Evolutionary conservation across 2,113 vertebrate genomes (phyloP).

Genomic region (Semnopithecus entellus): DNA sequence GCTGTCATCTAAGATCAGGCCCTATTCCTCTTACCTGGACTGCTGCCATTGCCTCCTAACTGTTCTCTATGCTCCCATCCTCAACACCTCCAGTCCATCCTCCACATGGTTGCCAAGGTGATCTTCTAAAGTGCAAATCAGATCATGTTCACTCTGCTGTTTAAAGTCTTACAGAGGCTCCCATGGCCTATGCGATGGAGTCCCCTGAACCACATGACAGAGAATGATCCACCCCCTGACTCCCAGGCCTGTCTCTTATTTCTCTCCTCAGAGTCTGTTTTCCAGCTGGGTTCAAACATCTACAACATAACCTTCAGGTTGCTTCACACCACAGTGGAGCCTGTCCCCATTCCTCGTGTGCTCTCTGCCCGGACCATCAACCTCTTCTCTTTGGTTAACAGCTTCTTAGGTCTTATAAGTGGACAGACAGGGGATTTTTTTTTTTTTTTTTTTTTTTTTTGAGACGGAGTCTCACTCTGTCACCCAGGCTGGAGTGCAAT

Average conservation of each 20-base stretch:
- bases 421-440: not conserved
- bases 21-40: constrained; percentile 43
- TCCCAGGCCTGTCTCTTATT: not conserved
- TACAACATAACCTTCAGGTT: not conserved
- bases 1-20: not conserved
- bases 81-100: constrained; percentile 63
- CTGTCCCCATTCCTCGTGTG: not conserved
- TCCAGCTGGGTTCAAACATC: not conserved
- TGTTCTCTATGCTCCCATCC: constrained; percentile 32
- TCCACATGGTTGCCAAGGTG: constrained; percentile 71
- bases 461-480: not conserved
- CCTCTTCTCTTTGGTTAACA: not conserved
- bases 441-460: not conserved
- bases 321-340: not conserved
- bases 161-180: not conserved
- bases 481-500: not conserved
- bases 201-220: not conserved
- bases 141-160: constrained; percentile 37
- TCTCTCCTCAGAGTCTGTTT: not conserved
- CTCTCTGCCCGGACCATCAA: not conserved
- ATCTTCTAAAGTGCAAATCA: constrained; percentile 56
- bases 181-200: not conserved
- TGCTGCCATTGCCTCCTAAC: not conserved
- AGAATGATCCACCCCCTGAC: not conserved
- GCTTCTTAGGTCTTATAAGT: not conserved